phyloP scores from a whole-genome alignment of 2,888 invertebrate species.

The Eucera pruinosa region DNA sequence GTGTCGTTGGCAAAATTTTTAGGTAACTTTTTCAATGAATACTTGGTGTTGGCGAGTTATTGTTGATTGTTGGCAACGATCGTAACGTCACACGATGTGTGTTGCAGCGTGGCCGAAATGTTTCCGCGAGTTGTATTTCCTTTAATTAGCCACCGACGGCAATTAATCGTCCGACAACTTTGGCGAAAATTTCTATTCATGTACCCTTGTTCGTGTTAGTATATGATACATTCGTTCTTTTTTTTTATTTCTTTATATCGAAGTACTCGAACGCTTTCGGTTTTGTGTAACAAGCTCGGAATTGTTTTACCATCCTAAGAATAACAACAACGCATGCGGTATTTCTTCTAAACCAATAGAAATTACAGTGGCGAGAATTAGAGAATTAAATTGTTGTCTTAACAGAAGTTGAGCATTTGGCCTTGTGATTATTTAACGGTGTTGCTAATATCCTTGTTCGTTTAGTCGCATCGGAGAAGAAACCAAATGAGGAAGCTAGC shows the following conservation, averaged over 20 bases:
- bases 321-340: background rate
- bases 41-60: background rate
- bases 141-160: slow-evolving; percentile 20
- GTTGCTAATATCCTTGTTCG: background rate
- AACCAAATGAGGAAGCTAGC: slow-evolving; percentile 49
- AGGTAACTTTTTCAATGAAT: slow-evolving; percentile 11
- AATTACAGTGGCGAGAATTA: too few species aligned
- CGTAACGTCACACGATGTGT: slow-evolving; percentile 23
- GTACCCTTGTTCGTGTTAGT: slow-evolving; percentile 26
- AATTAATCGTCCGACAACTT: slow-evolving; percentile 1
- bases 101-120: slow-evolving; percentile 13
- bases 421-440: background rate
- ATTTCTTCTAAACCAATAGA: background rate
- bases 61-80: slow-evolving; percentile 1
- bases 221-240: slow-evolving; percentile 10
- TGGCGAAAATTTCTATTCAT: slow-evolving; percentile 15
- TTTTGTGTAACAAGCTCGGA: background rate
- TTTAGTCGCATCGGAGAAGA: slow-evolving; percentile 40
- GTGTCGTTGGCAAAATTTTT: background rate
- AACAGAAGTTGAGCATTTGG: too few species aligned
- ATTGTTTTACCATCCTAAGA: background rate
- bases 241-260: background rate
- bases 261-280: too few species aligned
- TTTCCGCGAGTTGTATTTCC: slow-evolving; percentile 10
- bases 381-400: too few species aligned